These are phyloP conservation scores for Arvicanthis niloticus DNA, from an alignment of 2,113 vertebrate species.

Conservation along the genomic window DNA sequence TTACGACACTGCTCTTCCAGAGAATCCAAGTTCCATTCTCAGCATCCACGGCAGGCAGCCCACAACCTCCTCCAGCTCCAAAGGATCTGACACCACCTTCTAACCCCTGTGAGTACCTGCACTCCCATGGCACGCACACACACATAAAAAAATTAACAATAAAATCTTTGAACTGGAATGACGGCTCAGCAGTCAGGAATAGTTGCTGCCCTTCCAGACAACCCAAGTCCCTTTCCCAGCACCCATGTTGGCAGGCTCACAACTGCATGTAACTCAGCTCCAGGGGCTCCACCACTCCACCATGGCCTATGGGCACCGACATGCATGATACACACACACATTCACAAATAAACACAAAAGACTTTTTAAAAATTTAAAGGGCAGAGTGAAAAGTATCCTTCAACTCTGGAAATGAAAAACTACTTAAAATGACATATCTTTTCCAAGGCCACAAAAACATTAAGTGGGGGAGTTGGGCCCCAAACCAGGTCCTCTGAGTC, in stretches of 20 bases:
- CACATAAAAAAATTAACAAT: neutral
- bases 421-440: constrained; percentile 27
- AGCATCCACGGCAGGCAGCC: neutral
- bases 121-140: neutral
- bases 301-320: neutral
- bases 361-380: neutral
- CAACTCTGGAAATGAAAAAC: neutral
- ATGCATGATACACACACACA: neutral
- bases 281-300: neutral
- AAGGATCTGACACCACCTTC: neutral
- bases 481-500: constrained; percentile 11
- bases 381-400: constrained; percentile 14
- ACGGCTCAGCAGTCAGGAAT: neutral
- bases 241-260: neutral
- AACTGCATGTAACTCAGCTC: neutral
- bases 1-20: neutral
- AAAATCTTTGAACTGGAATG: neutral
- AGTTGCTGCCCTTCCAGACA: neutral
- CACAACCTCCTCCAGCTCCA: neutral
- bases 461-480: neutral
- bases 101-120: neutral
- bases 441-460: neutral
- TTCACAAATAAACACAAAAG: neutral
- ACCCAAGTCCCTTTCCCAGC: neutral
- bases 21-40: neutral